phyloP scores from a whole-genome alignment of 2,797 vertebrate genomes.

The Vespertilio murinus region DNA sequence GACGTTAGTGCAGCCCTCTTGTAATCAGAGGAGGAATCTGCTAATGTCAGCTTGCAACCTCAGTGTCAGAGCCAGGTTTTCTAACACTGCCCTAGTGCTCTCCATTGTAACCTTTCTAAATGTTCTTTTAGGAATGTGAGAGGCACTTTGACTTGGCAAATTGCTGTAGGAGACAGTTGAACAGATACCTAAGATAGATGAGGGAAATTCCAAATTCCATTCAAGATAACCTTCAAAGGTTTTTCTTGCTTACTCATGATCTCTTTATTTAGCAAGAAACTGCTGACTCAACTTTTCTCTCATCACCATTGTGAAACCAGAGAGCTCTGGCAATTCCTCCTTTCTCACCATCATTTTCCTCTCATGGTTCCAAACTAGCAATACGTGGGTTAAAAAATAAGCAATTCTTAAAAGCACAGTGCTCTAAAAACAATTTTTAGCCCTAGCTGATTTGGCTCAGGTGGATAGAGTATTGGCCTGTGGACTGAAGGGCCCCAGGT shows the following conservation, averaged over 20 bases:
- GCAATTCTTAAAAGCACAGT: not conserved
- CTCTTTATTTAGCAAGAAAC: slow-evolving; percentile 18
- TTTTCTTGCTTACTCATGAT: not conserved
- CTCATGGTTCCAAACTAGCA: not conserved
- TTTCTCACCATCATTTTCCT: not conserved
- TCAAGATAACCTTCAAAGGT: not conserved
- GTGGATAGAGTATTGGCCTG: too few species aligned
- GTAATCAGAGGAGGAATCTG: not conserved
- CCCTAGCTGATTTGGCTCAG: too few species aligned
- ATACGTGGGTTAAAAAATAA: slow-evolving; percentile 13
- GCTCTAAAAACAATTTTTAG: not conserved
- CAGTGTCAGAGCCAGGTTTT: not conserved
- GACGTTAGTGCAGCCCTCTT: not conserved
- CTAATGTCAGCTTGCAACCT: not conserved
- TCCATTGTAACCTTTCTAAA: not conserved
- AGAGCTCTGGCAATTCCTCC: not conserved
- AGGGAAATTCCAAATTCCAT: not conserved
- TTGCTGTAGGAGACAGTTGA: not conserved
- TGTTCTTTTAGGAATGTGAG: not conserved
- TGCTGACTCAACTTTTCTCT: not conserved
- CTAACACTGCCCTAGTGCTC: not conserved
- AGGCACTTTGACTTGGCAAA: not conserved
- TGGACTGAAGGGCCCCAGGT: too few species aligned
- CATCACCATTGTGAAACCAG: not conserved
- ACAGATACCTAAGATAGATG: not conserved